Conservation (phyloP, 2,113 vertebrate species). For the Alligator mississippiensis region DNA sequence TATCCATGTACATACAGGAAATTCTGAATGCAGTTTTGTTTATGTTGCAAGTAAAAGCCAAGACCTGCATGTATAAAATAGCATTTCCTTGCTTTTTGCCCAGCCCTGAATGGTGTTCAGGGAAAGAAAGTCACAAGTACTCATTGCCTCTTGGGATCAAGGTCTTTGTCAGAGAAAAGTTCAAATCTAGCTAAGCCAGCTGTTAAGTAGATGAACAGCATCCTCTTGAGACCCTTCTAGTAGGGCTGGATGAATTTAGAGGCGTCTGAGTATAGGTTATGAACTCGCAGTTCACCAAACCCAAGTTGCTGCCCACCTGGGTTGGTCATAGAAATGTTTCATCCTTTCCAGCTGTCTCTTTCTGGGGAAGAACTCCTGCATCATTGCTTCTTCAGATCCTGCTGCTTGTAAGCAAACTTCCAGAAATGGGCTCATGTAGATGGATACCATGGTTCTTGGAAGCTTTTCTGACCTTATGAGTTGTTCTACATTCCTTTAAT, state of each 20-base stretch:
- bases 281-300: constrained; percentile 53
- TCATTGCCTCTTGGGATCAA: constrained; percentile 2
- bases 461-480: neutral
- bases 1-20: neutral
- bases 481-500: neutral
- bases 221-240: constrained; percentile 45
- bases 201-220: constrained; percentile 49
- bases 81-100: neutral
- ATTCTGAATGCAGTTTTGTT: neutral
- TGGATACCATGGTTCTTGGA: neutral
- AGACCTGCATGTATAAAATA: neutral
- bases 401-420: accelerated
- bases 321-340: constrained; percentile 45
- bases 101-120: neutral
- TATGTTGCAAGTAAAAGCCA: neutral
- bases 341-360: constrained; percentile 65
- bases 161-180: constrained; percentile 50
- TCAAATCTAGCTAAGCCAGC: constrained; percentile 47
- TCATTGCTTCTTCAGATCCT: neutral
- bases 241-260: constrained; percentile 57
- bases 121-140: constrained; percentile 26
- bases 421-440: neutral
- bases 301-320: constrained; percentile 61
- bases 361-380: neutral
- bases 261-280: constrained; percentile 63